These are phyloP conservation scores for Aplysia californica DNA, from an alignment of 1,140 invertebrate species.

Conservation along the genomic window DNA sequence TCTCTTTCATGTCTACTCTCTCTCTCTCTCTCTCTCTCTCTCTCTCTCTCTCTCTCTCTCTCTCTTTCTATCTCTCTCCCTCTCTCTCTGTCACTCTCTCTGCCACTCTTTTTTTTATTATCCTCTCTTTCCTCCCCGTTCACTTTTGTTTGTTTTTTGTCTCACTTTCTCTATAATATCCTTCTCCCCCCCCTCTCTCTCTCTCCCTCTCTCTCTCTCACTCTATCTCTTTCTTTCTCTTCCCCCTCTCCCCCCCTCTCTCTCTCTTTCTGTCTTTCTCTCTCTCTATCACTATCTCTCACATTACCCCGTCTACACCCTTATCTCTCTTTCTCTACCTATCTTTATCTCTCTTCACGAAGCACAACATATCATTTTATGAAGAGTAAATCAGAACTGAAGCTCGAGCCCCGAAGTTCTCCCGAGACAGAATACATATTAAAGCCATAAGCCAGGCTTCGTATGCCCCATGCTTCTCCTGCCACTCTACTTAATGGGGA, in stretches of 20 bases:
- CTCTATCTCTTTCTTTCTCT: neutral
- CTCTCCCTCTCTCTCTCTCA: neutral
- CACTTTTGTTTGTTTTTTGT: neutral
- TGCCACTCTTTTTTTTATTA: neutral
- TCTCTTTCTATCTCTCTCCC: neutral
- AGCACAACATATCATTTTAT: too few species aligned
- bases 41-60: neutral
- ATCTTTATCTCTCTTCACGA: too few species aligned
- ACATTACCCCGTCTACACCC: too few species aligned
- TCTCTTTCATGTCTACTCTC: neutral
- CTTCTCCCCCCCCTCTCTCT: neutral
- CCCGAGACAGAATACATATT: too few species aligned
- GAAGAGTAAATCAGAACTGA: too few species aligned
- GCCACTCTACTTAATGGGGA: too few species aligned
- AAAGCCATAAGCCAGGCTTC: too few species aligned
- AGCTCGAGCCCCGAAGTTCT: too few species aligned
- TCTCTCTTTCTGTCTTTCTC: neutral
- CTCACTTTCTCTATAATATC: constrained; percentile 1
- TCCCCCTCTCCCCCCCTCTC: neutral
- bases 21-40: constrained; percentile 6
- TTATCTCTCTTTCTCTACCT: too few species aligned
- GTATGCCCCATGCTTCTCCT: too few species aligned
- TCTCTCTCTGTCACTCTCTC: neutral
- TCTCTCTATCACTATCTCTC: neutral
- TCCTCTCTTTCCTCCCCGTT: neutral